phyloP scores from a whole-genome alignment of 2,113 vertebrate genomes.

The Polypterus senegalus region DNA sequence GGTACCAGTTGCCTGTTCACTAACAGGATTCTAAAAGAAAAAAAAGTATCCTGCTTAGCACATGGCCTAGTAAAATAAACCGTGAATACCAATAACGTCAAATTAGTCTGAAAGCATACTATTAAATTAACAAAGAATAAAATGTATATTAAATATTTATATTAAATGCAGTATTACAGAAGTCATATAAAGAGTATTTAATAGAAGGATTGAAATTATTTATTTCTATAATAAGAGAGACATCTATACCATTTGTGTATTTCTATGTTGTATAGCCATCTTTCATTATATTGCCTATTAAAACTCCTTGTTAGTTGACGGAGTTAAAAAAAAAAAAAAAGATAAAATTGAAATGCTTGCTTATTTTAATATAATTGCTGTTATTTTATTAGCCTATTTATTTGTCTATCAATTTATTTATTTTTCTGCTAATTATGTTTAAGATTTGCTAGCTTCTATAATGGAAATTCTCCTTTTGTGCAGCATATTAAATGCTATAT shows the following conservation, averaged over 20 bases:
- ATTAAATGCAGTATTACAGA: slow-evolving; percentile 51
- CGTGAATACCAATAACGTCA: too few species aligned
- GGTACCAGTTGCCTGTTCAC: too few species aligned
- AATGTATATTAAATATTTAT: slow-evolving; percentile 61
- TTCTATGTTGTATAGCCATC: slow-evolving; percentile 49
- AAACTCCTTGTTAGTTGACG: slow-evolving; percentile 40
- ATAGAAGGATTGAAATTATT: slow-evolving; percentile 52
- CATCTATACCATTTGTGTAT: slow-evolving; percentile 65
- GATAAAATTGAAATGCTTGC: slow-evolving; percentile 55
- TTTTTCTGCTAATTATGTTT: slow-evolving; percentile 33
- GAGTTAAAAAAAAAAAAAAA: slow-evolving; percentile 38
- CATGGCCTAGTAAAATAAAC: too few species aligned
- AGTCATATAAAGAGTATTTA: slow-evolving; percentile 63
- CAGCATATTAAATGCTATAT: slow-evolving; percentile 45
- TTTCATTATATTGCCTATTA: slow-evolving; percentile 60
- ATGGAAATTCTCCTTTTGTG: slow-evolving; percentile 43
- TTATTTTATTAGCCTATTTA: slow-evolving; percentile 23
- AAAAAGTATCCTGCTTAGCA: too few species aligned
- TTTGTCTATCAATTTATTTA: too few species aligned
- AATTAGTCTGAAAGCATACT: slow-evolving; percentile 21
- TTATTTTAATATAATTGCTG: slow-evolving; percentile 20
- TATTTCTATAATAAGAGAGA: slow-evolving; percentile 60
- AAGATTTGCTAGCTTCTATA: slow-evolving; percentile 37
- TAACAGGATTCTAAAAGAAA: too few species aligned
- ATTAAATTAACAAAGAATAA: slow-evolving; percentile 41